phyloP scores from a whole-genome alignment of 2,113 vertebrate species.

The Phalacrocorax carbo region DNA sequence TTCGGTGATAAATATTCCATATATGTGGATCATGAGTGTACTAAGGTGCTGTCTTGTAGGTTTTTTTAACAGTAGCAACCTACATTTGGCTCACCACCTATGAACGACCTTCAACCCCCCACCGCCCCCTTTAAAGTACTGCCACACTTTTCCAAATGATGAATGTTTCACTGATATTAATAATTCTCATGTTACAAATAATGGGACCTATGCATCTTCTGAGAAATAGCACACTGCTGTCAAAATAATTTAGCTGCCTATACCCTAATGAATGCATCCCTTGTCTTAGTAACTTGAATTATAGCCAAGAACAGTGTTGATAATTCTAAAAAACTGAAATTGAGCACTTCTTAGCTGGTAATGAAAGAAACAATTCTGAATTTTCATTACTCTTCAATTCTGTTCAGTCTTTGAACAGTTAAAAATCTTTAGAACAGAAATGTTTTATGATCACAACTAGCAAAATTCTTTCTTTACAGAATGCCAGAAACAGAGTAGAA shows the following conservation, averaged over 20 bases:
- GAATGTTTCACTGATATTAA: not conserved
- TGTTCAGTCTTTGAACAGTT: not conserved
- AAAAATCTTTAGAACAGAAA: not conserved
- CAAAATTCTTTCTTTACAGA: not conserved
- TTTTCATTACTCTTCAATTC: not conserved
- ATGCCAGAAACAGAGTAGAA: not conserved
- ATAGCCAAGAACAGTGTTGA: not conserved
- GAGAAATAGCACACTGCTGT: conserved; percentile 8
- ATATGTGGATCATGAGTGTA: accelerated
- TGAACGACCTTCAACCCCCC: not conserved
- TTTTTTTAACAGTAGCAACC: not conserved
- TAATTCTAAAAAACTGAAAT: not conserved
- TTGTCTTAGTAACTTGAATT: conserved; percentile 17
- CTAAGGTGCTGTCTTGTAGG: not conserved
- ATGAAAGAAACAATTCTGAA: not conserved
- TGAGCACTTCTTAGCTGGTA: not conserved
- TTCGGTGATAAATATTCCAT: not conserved
- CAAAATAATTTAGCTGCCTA: conserved; percentile 46
- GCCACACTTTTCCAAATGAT: not conserved
- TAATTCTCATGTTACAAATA: conserved; percentile 12
- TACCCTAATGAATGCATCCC: not conserved
- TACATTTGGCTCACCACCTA: not conserved
- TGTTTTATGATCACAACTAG: not conserved
- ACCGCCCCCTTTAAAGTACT: not conserved
- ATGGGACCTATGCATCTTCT: not conserved